phyloP scores from a whole-genome alignment of 1,140 invertebrate species.

The honey bee (Apis mellifera) region DNA sequence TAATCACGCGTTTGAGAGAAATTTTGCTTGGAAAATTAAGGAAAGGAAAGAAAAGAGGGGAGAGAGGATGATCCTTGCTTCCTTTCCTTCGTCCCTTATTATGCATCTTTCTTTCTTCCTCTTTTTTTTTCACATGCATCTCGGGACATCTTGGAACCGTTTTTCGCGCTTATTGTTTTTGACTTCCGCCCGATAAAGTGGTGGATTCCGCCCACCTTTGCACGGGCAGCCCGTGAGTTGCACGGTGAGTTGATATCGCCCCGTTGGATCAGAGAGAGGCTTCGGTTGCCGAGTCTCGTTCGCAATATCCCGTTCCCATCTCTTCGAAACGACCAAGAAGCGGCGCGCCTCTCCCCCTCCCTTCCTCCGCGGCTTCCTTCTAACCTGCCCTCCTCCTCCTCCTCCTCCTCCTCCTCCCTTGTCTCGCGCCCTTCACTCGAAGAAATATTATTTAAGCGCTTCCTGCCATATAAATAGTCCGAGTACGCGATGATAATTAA shows the following conservation, averaged over 20 bases:
- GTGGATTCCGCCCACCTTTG: conserved; percentile 72
- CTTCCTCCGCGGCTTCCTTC: background rate
- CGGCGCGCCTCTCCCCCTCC: conserved; percentile 5
- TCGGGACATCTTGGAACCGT: conserved; percentile 45
- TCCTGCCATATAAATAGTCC: conserved; percentile 81
- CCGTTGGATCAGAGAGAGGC: conserved; percentile 70
- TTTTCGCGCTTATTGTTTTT: conserved; percentile 77
- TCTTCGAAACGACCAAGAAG: conserved; percentile 25
- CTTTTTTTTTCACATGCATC: background rate
- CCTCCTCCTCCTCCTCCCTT: background rate
- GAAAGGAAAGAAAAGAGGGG: no score
- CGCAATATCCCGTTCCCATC: conserved; percentile 73
- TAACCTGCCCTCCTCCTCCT: background rate
- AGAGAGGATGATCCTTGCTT: no score
- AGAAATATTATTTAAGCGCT: conserved; percentile 82
- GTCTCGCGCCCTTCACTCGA: conserved; percentile 54
- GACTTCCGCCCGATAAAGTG: conserved; percentile 79
- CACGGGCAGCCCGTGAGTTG: conserved; percentile 40
- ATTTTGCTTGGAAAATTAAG: no score
- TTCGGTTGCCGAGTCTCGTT: conserved; percentile 14
- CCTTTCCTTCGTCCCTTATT: no score
- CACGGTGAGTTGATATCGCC: conserved; percentile 64
- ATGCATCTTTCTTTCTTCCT: no score
- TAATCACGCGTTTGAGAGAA: no score
- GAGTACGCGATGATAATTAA: conserved; percentile 80